phyloP scores from a whole-genome alignment of 2,797 vertebrate species.

The Pseudomugil tenellus region DNA sequence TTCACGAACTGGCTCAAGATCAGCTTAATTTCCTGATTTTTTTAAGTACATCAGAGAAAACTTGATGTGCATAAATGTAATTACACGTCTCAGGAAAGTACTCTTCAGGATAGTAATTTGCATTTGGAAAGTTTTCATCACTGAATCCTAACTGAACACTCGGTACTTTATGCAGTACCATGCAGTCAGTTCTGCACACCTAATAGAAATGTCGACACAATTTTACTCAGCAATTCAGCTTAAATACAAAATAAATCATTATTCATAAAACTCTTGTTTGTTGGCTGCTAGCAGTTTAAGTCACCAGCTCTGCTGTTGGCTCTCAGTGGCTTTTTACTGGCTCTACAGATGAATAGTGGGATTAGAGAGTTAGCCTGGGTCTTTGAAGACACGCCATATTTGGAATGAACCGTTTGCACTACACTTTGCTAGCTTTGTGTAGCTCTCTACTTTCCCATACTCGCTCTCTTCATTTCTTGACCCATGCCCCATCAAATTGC shows the following conservation, averaged over 20 bases:
- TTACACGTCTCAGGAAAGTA: constrained; percentile 1
- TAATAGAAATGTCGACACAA: constrained; percentile 22
- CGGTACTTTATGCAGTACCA: constrained; percentile 12
- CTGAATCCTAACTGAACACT: constrained; percentile 5
- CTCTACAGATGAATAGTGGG: constrained; percentile 57
- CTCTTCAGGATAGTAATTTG: constrained; percentile 9
- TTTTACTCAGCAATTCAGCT: constrained; percentile 28
- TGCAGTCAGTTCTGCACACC: constrained; percentile 13
- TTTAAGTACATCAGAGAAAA: neutral
- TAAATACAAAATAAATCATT: constrained; percentile 34
- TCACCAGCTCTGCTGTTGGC: constrained; percentile 55
- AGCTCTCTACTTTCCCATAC: constrained; percentile 55
- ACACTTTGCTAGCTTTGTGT: constrained; percentile 55
- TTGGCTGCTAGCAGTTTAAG: constrained; percentile 49
- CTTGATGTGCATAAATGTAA: constrained; percentile 1
- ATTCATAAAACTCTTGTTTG: constrained; percentile 48
- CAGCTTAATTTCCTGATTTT: neutral
- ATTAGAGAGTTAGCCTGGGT: constrained; percentile 63
- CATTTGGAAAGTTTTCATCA: constrained; percentile 4
- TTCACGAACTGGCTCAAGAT: neutral
- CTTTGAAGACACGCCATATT: constrained; percentile 52
- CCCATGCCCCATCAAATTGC: constrained; percentile 40
- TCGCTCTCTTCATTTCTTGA: constrained; percentile 45
- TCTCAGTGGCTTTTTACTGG: constrained; percentile 43
- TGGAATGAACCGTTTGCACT: constrained; percentile 43